Evolutionary conservation across 2,113 vertebrate species (phyloP), one percentile per base, ranked within the genome.

Genomic region (Pterocles orientalis): DNA sequence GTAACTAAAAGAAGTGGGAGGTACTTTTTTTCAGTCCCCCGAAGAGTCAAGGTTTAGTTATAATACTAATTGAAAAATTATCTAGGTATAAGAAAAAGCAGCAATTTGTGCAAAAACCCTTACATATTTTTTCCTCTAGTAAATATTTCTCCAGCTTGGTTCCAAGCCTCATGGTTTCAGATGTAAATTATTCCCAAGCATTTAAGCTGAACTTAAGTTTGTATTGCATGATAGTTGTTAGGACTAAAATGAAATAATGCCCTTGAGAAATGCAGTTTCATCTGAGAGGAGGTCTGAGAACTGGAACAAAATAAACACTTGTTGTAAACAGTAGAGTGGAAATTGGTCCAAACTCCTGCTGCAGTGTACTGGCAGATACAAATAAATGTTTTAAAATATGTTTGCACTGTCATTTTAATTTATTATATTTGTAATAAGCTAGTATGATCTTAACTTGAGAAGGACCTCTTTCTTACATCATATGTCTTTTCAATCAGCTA

Each of bases 31-130:
- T 61, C 33, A 57, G 62, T 72, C 14, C 17, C 45, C 25, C 21
- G 25, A 86, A 65, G 54, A 90, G 31, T 92, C 66, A 86, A 83
- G 25, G 25, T 90, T 95, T 92, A 83, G 61, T 90, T 83, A 81
- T 86, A 94, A 88, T 61, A 24, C 25, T 88, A 86, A 73, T 90
- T 86, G 31, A 73, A 93, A 88, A 95, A 82, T 62, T 12, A 25
- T 83, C 45, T 58, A 92, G 41, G 83, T 77, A 83, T 94, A 90
- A 92, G 56, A 28, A 60, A 86, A 85, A 87, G 61, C 47, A 85
- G 70, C 18, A 88, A 72, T 71, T 81, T 75, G 28, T 61, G 71
- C 3, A n/a, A 33, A 3, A n/a, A 10, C 9, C 13, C 6, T 61
- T 66, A 48, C 8, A 14, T 28, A 56, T 48, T 80, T 28, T 70